Percentiles rank a stretch among this genome's conserved stretches.
These are phyloP conservation scores for Caenorhabditis sp. DNA, from an alignment of 2,888 invertebrate species.

Conservation along the genomic window DNA sequence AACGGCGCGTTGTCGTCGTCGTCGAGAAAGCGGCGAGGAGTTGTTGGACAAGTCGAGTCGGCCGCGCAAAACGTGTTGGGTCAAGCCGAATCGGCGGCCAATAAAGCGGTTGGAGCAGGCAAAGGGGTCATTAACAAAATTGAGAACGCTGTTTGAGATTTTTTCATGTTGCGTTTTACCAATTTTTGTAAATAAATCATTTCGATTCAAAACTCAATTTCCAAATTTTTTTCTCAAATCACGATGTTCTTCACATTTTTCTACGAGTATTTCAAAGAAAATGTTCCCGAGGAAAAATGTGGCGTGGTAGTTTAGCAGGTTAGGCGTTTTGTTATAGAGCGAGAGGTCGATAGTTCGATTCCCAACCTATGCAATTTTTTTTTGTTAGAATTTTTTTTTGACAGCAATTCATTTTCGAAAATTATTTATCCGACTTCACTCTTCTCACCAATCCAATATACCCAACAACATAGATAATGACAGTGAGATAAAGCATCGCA, in stretches of 20 bases:
- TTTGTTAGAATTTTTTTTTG: too few species aligned
- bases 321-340: too few species aligned
- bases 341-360: too few species aligned
- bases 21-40: not conserved
- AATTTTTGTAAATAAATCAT: not conserved
- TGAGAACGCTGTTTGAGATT: not conserved
- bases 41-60: not conserved
- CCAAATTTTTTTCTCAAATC: too few species aligned
- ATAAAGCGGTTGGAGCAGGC: not conserved
- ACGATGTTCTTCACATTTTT: too few species aligned
- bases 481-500: slow-evolving; percentile 49
- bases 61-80: not conserved
- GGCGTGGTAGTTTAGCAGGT: too few species aligned
- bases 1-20: not conserved
- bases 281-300: too few species aligned
- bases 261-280: too few species aligned
- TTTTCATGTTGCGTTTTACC: not conserved
- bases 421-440: slow-evolving; percentile 18
- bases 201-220: too few species aligned
- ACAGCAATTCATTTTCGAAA: too few species aligned
- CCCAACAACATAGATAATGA: slow-evolving; percentile 54
- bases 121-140: not conserved
- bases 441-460: slow-evolving; percentile 60
- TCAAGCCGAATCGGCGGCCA: not conserved
- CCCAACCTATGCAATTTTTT: too few species aligned